Evolutionary conservation across 2,113 vertebrate species (phyloP).

Genomic region (Anoura caudifer): DNA sequence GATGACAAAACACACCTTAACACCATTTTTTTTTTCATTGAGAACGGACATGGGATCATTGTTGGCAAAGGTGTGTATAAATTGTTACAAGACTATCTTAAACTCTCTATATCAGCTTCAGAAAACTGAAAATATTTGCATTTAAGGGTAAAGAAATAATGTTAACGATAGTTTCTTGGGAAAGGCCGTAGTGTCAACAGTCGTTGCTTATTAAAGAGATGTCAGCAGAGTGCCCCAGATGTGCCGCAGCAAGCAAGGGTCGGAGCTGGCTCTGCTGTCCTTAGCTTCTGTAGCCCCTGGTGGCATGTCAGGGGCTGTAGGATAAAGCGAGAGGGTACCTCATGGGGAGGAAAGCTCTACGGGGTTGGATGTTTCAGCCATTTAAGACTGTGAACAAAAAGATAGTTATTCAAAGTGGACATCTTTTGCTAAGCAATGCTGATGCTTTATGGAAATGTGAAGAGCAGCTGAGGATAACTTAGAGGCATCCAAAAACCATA

Average conservation of each 20-base stretch:
- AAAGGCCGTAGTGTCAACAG: background rate
- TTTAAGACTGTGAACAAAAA: background rate
- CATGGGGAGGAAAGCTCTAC: background rate
- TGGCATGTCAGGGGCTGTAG: background rate
- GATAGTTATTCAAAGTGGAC: background rate
- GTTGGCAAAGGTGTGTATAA: background rate
- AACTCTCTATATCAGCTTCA: background rate
- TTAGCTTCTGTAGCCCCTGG: background rate
- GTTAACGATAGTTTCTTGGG: background rate
- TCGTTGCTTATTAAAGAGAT: background rate
- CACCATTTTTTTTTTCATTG: background rate
- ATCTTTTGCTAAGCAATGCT: background rate
- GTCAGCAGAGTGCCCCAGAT: background rate
- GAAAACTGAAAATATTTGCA: background rate
- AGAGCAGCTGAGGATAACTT: background rate
- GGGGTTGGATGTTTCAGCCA: background rate
- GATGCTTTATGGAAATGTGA: background rate
- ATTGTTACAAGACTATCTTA: background rate
- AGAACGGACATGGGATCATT: background rate
- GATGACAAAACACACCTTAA: background rate
- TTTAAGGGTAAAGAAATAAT: background rate
- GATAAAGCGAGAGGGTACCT: background rate
- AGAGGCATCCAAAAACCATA: background rate
- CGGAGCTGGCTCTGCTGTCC: background rate
- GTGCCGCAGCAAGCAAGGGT: background rate